Base-by-base conservation (phyloP, 1,140 invertebrate species). In the Zeugodacus cucurbitae region DNA sequence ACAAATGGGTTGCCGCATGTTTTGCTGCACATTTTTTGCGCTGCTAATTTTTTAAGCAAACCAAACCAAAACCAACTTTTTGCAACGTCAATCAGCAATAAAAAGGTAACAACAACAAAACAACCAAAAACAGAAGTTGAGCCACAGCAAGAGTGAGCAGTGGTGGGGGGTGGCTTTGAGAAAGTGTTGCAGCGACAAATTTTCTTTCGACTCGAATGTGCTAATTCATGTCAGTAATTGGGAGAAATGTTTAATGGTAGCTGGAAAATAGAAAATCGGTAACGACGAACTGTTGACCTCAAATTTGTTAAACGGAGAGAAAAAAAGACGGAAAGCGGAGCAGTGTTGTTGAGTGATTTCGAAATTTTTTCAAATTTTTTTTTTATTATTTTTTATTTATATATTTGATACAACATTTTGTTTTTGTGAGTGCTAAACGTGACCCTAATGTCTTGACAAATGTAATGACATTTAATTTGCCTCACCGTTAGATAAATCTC, bases 171-270 rank as follows among this genome's bases (percentile, higher is more conserved):
- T 34, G 5, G 37, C n/a, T 48, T 54, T 82, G 85, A n/a, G 85
- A 86, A 86, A 86, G 57, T 86, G 85, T 86, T 86, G 54, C 29
- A 58, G 54, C 54, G 57, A 86, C 85, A 86, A 86, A 86, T 86
- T 86, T 59, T 59, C 74, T 82, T 54, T 44, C 44, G 14, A 82
- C 74, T 48, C 41, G 14, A 82, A 48, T 82, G n/a, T 41, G 74
- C 74, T 82, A 82, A 82, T 82, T 82, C 41, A 82, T 82, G 74
- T 82, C 74, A 29, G 74, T 82, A 82, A 82, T 82, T 82, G 74
- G 74, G 41, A 82, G 74, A 82, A 82, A 82, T 82, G 41, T 37
- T 48, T 48, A 41, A 82, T 48, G 41, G 37, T 48, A 82, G 74
- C 41, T 82, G 41, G 10, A 48, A n/a, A n/a, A 48, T 48, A 82